phyloP scores from a whole-genome alignment of 2,113 vertebrate genomes.

The Antechinus stuartii region DNA sequence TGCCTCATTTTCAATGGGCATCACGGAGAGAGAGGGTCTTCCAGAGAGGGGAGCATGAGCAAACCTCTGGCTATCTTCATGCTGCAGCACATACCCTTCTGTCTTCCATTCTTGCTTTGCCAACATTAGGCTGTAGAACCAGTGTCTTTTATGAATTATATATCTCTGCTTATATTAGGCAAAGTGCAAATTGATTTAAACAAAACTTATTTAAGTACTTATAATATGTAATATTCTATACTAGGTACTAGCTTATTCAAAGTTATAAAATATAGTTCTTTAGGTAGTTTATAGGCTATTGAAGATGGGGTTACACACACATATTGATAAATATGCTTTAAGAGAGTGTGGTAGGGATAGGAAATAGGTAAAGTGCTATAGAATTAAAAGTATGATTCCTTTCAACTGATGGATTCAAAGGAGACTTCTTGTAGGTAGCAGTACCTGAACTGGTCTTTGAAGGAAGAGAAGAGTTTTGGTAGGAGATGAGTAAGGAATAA shows the following conservation, averaged over 20 bases:
- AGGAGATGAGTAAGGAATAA: not conserved
- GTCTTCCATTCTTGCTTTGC: not conserved
- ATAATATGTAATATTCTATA: not conserved
- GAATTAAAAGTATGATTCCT: not conserved
- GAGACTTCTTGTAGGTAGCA: not conserved
- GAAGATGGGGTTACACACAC: not conserved
- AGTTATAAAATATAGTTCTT: not conserved
- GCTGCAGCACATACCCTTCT: not conserved
- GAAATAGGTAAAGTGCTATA: not conserved
- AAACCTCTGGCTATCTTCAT: not conserved
- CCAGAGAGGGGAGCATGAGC: not conserved
- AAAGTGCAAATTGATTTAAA: not conserved
- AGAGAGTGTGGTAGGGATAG: not conserved
- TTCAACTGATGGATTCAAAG: not conserved
- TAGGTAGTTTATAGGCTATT: not conserved
- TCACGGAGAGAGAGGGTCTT: not conserved
- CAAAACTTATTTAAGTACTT: not conserved
- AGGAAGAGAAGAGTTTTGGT: not conserved
- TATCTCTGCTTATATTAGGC: not conserved
- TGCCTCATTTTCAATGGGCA: not conserved
- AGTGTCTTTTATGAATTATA: not conserved
- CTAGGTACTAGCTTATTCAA: not conserved
- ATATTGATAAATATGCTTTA: not conserved
- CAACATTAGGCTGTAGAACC: not conserved
- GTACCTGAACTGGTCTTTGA: not conserved